A percentile compares a stretch with the other conserved stretches of the same genome.
Conservation (phyloP, 2,113 vertebrate genomes). For the Nanger granti region DNA sequence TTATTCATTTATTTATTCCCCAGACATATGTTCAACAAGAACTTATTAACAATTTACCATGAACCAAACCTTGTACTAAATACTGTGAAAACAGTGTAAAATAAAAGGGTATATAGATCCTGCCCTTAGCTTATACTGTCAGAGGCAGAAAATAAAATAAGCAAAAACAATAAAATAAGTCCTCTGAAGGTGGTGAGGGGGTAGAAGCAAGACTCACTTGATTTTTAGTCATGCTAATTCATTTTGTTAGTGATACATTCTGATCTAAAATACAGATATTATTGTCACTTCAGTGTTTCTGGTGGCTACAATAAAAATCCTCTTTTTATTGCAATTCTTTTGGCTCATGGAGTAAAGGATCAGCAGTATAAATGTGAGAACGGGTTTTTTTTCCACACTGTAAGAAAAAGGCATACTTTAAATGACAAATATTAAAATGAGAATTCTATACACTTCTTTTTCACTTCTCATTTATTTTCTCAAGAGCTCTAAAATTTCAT, state of each 20-base stretch:
- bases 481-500: background rate
- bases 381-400: background rate
- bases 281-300: background rate
- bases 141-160: background rate
- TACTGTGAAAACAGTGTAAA: background rate
- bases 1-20: background rate
- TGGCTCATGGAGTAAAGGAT: background rate
- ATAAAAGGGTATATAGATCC: background rate
- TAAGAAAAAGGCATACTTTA: background rate
- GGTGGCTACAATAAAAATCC: background rate
- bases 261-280: background rate
- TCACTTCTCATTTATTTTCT: background rate
- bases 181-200: background rate
- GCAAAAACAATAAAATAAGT: background rate
- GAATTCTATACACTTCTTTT: background rate
- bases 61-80: background rate
- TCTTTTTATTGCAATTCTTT: slow-evolving; percentile 6
- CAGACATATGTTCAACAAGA: background rate
- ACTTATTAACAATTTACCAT: background rate
- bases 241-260: background rate
- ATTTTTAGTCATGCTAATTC: background rate
- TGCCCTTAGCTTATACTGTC: background rate
- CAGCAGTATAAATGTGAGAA: background rate
- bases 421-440: background rate
- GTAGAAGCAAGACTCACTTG: background rate